phyloP scores from a whole-genome alignment of 2,797 vertebrate species.

The Natrix natrix region DNA sequence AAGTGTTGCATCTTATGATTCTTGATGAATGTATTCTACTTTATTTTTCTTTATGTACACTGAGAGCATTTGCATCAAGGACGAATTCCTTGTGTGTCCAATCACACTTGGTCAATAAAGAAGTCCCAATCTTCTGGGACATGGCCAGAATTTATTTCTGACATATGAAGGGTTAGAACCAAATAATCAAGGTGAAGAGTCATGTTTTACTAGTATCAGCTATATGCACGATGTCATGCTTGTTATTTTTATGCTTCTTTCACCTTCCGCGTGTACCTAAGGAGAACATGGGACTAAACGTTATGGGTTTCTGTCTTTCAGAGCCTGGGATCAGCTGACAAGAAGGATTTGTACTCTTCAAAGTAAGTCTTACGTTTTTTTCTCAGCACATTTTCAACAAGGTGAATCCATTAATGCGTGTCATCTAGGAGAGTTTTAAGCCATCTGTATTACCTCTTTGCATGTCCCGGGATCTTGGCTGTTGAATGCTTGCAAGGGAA shows the following conservation, averaged over 20 bases:
- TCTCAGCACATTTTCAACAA: neutral
- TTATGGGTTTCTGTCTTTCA: constrained; percentile 67
- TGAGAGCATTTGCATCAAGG: no score
- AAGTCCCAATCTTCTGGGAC: no score
- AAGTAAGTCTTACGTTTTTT: constrained; percentile 74
- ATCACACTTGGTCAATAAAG: no score
- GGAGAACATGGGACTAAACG: constrained; percentile 20
- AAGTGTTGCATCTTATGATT: no score
- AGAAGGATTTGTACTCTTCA: constrained; percentile 82
- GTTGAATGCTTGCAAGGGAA: neutral
- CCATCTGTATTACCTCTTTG: neutral
- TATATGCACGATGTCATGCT: neutral
- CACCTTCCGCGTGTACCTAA: neutral
- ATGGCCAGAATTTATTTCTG: neutral
- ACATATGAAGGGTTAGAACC: neutral
- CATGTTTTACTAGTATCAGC: neutral
- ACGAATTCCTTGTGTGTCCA: no score
- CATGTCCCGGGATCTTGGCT: neutral
- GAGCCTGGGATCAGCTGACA: constrained; percentile 89
- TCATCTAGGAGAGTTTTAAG: neutral
- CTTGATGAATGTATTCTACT: no score
- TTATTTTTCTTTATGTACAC: no score
- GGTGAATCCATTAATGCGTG: neutral
- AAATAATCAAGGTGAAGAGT: neutral
- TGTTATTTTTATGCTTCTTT: neutral